Conservation (phyloP, 2,797 vertebrate genomes). For the Pipistrellus kuhlii region DNA sequence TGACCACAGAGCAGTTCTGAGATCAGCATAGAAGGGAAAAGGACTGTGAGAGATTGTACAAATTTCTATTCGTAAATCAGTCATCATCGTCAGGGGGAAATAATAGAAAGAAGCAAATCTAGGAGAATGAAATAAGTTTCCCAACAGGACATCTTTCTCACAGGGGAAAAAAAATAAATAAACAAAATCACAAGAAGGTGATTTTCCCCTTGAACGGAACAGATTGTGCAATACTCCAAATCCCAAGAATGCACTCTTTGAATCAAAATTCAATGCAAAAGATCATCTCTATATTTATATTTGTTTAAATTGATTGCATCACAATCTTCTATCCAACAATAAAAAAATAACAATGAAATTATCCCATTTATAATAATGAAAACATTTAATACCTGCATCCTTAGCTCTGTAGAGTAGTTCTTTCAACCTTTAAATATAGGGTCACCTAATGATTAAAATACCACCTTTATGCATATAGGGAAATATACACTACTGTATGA, state of each 20-base stretch:
- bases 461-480: not conserved
- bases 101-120: conserved; percentile 7
- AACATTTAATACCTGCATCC: not conserved
- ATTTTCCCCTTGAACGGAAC: conserved; percentile 10
- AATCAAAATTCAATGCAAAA: conserved; percentile 64
- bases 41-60: not conserved
- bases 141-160: not conserved
- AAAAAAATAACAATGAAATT: not conserved
- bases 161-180: not conserved
- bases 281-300: conserved; percentile 7
- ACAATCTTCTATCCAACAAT: not conserved
- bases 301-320: conserved; percentile 7
- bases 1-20: conserved; percentile 53
- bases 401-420: not conserved
- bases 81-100: not conserved
- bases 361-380: not conserved
- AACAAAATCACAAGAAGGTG: not conserved
- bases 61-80: conserved; percentile 66
- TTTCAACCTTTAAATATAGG: conserved; percentile 19
- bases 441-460: not conserved
- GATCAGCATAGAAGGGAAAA: conserved; percentile 66
- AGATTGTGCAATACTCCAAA: not conserved
- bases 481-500: not conserved
- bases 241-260: not conserved
- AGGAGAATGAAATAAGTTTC: conserved; percentile 47